Evolutionary conservation across 2,888 invertebrate species (phyloP).

Genomic region (Meteorus cinctellus): DNA sequence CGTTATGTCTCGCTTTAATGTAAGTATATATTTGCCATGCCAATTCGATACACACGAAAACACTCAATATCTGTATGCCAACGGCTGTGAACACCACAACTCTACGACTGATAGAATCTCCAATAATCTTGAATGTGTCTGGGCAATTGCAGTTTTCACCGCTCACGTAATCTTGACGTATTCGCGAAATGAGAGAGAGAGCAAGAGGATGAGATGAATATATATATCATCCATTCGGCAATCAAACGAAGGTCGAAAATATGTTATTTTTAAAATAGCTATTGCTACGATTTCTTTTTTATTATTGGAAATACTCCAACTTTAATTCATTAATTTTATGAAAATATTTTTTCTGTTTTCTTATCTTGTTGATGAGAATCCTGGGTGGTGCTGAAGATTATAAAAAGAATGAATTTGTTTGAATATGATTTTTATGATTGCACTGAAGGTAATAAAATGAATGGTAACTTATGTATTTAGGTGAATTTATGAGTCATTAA

Average conservation of each 20-base stretch:
- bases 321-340: background rate
- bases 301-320: conserved; percentile 7
- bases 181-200: background rate
- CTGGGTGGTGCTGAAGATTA: background rate
- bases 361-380: background rate
- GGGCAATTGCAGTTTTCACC: conserved; percentile 27
- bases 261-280: conserved; percentile 6
- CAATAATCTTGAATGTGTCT: conserved; percentile 41
- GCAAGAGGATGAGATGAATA: background rate
- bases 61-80: background rate
- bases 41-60: background rate
- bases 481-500: background rate
- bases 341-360: background rate
- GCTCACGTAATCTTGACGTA: conserved; percentile 26
- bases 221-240: background rate
- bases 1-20: conserved; percentile 38
- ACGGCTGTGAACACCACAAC: conserved; percentile 12
- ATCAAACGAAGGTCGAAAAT: background rate
- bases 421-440: background rate
- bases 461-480: background rate
- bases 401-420: background rate
- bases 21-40: conserved; percentile 26
- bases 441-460: background rate
- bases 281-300: conserved; percentile 1
- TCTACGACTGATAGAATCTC: conserved; percentile 19